Percentiles rank a stretch among this genome's conserved stretches.
Conservation (phyloP, 2,797 vertebrate species). For the Petrocephalus sullivani region DNA sequence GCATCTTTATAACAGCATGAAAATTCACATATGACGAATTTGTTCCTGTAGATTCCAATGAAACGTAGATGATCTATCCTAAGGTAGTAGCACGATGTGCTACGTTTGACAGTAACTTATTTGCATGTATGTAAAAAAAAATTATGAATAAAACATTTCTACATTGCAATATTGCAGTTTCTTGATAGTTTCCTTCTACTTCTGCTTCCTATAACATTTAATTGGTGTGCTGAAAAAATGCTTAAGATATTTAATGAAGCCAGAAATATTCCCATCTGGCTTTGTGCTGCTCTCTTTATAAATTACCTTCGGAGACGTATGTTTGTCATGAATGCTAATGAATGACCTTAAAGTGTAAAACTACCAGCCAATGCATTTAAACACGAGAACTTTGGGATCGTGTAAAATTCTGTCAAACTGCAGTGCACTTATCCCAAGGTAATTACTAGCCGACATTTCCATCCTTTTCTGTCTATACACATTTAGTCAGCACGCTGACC, state of each 20-base stretch:
- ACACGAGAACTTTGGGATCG: background rate
- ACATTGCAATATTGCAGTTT: background rate
- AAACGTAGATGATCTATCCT: background rate
- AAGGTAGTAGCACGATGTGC: background rate
- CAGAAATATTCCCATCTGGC: background rate
- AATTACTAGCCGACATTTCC: background rate
- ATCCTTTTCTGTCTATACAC: background rate
- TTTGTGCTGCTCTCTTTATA: background rate
- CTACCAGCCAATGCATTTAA: background rate
- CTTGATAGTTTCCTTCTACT: background rate
- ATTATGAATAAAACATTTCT: background rate
- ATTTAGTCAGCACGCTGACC: background rate
- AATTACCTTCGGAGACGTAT: background rate
- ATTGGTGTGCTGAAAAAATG: background rate
- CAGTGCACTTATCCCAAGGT: background rate
- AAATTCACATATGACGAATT: background rate
- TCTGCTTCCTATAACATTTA: background rate
- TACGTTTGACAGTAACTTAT: background rate
- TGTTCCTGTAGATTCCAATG: background rate
- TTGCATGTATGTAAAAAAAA: background rate
- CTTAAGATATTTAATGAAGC: background rate
- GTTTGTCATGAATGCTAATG: conserved; percentile 12
- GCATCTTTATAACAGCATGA: background rate
- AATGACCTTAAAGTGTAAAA: conserved; percentile 13
- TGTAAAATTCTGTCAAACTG: background rate